Percentiles rank a stretch among this genome's conserved stretches.
These are phyloP conservation scores for Erebia ligea DNA, from an alignment of 2,888 invertebrate species.

Conservation along the genomic window DNA sequence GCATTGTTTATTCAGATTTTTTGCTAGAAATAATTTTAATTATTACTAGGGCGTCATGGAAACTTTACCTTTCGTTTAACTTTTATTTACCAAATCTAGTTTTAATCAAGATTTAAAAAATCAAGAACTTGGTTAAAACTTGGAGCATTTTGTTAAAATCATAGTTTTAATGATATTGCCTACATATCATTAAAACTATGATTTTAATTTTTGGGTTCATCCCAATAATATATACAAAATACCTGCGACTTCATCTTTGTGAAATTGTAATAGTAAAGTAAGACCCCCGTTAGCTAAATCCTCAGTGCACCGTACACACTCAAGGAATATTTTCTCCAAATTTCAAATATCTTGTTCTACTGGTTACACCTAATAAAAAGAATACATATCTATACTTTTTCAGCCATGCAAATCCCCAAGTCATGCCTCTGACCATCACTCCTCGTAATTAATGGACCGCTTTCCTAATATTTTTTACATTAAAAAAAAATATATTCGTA, in stretches of 20 bases:
- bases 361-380: background rate
- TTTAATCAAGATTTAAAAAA: background rate
- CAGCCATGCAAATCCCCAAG: conserved; percentile 25
- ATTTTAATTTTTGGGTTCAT: no score
- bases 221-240: no score
- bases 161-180: no score
- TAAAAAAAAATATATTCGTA: conserved; percentile 46
- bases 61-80: background rate
- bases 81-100: background rate
- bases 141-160: no score
- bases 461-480: conserved; percentile 35
- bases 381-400: background rate
- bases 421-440: conserved; percentile 30
- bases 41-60: conserved; percentile 7
- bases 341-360: no score
- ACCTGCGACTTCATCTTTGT: no score
- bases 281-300: no score
- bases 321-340: no score
- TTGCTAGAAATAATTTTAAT: conserved; percentile 31
- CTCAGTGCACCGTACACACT: no score
- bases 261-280: no score
- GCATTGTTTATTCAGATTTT: conserved; percentile 40
- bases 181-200: no score
- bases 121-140: no score
- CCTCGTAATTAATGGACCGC: conserved; percentile 38